Conservation (phyloP, 1,140 invertebrate species). For the Drosophila bocqueti region DNA sequence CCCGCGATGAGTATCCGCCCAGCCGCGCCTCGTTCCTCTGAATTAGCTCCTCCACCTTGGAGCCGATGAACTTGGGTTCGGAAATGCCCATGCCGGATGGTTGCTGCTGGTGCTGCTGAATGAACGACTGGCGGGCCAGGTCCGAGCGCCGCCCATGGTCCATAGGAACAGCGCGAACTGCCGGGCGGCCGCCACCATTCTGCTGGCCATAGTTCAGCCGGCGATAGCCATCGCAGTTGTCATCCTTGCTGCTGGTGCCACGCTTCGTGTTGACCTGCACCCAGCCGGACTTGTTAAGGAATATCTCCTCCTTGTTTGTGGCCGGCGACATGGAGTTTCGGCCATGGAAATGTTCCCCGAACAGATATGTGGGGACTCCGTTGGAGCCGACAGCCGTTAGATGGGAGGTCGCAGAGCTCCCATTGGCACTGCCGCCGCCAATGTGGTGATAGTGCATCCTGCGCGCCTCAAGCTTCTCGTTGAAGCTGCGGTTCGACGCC, state of each 20-base stretch:
- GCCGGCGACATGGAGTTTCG: slow-evolving; percentile 57
- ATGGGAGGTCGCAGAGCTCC: slow-evolving; percentile 1
- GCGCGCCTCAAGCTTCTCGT: slow-evolving; percentile 83
- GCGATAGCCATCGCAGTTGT: slow-evolving; percentile 46
- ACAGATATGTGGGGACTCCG: slow-evolving; percentile 78
- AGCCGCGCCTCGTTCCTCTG: slow-evolving; percentile 75
- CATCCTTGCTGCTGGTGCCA: slow-evolving; percentile 28
- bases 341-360: slow-evolving; percentile 73
- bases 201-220: slow-evolving; percentile 56
- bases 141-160: slow-evolving; percentile 59
- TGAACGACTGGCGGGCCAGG: slow-evolving; percentile 48
- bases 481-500: slow-evolving; percentile 78
- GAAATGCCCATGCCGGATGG: slow-evolving; percentile 24
- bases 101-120: slow-evolving; percentile 53
- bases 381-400: slow-evolving; percentile 16
- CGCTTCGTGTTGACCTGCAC: slow-evolving; percentile 80
- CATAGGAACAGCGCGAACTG: slow-evolving; percentile 46
- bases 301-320: slow-evolving; percentile 79
- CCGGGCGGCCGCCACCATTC: slow-evolving; percentile 44
- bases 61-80: slow-evolving; percentile 68
- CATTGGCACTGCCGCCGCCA: slow-evolving; percentile 47
- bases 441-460: slow-evolving; percentile 83
- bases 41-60: slow-evolving; percentile 82
- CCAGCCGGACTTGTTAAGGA: slow-evolving; percentile 84
- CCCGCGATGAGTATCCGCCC: slow-evolving; percentile 34